A percentile compares a stretch with the other conserved stretches of the same genome.
Evolutionary conservation across 2,888 invertebrate genomes (phyloP).

Genomic region (Thereva nobilitata): DNA sequence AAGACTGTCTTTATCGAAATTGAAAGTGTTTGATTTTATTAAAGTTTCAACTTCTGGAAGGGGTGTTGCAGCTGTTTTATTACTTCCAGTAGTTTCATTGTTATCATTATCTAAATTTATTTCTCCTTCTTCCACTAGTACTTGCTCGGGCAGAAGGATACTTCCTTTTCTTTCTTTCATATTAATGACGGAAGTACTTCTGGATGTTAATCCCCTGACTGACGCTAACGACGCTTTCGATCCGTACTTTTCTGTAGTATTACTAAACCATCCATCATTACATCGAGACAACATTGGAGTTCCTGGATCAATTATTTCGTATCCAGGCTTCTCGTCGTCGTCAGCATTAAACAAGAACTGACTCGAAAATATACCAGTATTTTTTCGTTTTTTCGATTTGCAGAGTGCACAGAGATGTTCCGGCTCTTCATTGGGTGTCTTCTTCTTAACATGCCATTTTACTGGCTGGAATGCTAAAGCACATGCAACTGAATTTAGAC

Average conservation of each 20-base stretch:
- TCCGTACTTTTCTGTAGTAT: constrained; percentile 44
- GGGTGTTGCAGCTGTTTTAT: constrained; percentile 46
- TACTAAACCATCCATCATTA: constrained; percentile 52
- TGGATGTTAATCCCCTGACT: constrained; percentile 26
- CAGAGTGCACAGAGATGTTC: constrained; percentile 7
- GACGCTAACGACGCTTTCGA: constrained; percentile 53
- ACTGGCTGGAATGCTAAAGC: constrained; percentile 74
- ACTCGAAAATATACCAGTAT: constrained; percentile 52
- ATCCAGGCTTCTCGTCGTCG: constrained; percentile 65
- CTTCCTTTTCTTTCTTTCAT: no score
- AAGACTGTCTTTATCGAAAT: constrained; percentile 63
- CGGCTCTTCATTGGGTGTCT: constrained; percentile 50
- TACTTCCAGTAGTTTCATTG: constrained; percentile 22
- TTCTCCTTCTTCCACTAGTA: no score
- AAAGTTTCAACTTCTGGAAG: constrained; percentile 37
- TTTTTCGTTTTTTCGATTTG: constrained; percentile 44
- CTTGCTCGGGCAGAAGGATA: no score
- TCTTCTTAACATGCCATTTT: constrained; percentile 69
- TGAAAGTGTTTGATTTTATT: constrained; percentile 62
- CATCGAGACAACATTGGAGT: constrained; percentile 67
- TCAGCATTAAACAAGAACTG: constrained; percentile 61
- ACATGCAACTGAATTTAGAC: constrained; percentile 70
- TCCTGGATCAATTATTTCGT: constrained; percentile 68
- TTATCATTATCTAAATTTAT: constrained; percentile 8
- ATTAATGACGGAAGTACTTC: constrained; percentile 8